Percentiles rank a stretch among this genome's conserved stretches.
phyloP scores from a whole-genome alignment of 2,113 vertebrate species.

The Aspidoscelis tigris region DNA sequence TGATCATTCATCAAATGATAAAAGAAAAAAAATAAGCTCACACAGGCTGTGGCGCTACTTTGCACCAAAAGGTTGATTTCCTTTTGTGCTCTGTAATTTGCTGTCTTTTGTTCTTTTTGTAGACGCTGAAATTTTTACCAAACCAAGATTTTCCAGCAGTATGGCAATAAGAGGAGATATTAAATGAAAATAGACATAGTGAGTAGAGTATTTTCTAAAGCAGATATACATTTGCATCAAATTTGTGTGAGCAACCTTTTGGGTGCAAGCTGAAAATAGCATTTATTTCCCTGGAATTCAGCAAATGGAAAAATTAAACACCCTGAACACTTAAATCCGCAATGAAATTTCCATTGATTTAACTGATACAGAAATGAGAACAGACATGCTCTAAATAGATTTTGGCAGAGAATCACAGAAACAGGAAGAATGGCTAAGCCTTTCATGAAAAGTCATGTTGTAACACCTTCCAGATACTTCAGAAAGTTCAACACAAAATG shows the following conservation, averaged over 20 bases:
- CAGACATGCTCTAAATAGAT: too few relatives aligned
- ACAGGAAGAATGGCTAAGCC: too few relatives aligned
- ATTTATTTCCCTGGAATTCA: constrained; percentile 34
- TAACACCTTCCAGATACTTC: background rate
- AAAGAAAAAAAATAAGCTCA: constrained; percentile 31
- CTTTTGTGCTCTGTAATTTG: constrained; percentile 3
- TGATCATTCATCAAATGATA: background rate
- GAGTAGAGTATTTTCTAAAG: background rate
- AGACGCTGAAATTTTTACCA: background rate
- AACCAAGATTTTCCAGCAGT: background rate
- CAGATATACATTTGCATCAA: background rate
- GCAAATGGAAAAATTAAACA: constrained; percentile 14
- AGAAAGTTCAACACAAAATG: background rate
- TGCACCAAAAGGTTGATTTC: constrained; percentile 18
- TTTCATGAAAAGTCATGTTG: background rate
- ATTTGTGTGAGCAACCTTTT: background rate
- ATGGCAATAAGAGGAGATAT: background rate
- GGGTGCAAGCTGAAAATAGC: background rate
- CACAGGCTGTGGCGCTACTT: background rate
- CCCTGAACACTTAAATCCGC: constrained; percentile 36
- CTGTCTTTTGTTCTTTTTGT: background rate
- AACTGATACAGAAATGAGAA: background rate
- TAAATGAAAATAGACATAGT: background rate
- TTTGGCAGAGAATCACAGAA: too few relatives aligned
- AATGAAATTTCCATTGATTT: constrained; percentile 28